phyloP scores from a whole-genome alignment of 2,888 invertebrate genomes.

The Molorchus minor region DNA sequence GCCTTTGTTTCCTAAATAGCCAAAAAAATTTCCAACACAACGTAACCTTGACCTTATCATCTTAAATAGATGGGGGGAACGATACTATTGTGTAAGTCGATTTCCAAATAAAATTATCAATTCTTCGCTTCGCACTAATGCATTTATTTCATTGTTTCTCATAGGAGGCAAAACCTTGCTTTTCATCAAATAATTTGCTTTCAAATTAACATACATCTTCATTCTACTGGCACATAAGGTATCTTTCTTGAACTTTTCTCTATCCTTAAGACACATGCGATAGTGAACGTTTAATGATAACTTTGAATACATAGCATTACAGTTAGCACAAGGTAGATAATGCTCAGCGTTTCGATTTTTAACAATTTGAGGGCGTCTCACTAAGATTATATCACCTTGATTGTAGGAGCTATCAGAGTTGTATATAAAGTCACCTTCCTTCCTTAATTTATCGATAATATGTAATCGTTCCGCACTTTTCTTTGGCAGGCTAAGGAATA shows the following conservation, averaged over 20 bases:
- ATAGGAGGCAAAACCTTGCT: constrained; percentile 19
- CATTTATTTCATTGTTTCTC: constrained; percentile 3
- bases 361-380: constrained; percentile 10
- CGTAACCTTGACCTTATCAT: constrained; percentile 20
- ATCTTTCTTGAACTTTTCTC: constrained; percentile 4
- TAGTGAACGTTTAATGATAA: constrained; percentile 16
- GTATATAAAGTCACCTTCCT: constrained; percentile 14
- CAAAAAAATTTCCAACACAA: constrained; percentile 23
- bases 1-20: constrained; percentile 9
- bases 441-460: constrained; percentile 7
- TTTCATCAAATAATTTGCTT: constrained; percentile 18
- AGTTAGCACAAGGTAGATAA: constrained; percentile 15
- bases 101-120: constrained; percentile 24
- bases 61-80: constrained; percentile 22
- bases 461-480: constrained; percentile 3
- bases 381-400: constrained; percentile 17
- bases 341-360: constrained; percentile 14
- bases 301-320: constrained; percentile 18
- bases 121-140: constrained; percentile 10
- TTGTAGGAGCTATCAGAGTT: constrained; percentile 14
- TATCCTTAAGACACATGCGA: constrained; percentile 12
- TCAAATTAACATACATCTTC: constrained; percentile 13
- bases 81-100: constrained; percentile 19
- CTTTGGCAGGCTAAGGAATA: constrained; percentile 6
- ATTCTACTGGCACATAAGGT: constrained; percentile 1